Evolutionary conservation across 2,797 vertebrate species (phyloP).

Genomic region (Gymnocypris eckloni): DNA sequence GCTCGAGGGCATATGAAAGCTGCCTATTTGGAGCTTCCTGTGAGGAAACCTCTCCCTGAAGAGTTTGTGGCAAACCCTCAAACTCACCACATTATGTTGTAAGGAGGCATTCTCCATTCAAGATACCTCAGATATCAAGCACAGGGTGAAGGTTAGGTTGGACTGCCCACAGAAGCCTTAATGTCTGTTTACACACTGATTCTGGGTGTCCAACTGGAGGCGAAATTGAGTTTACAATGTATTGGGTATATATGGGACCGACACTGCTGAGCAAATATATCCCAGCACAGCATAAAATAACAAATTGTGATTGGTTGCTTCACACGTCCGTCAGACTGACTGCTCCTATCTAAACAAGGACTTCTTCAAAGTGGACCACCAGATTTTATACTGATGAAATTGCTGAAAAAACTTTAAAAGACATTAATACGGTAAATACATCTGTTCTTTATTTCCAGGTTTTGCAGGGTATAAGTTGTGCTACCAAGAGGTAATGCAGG

Average conservation of each 20-base stretch:
- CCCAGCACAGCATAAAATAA: neutral
- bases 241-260: neutral
- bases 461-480: conserved; percentile 92
- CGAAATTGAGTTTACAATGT: neutral
- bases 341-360: neutral
- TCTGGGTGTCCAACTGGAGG: conserved; percentile 2
- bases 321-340: neutral
- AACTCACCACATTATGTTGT: conserved; percentile 22
- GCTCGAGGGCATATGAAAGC: conserved; percentile 65
- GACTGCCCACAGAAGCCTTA: neutral
- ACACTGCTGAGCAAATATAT: neutral
- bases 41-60: conserved; percentile 56
- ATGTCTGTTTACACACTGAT: conserved; percentile 2
- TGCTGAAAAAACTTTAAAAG: neutral
- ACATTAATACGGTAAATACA: neutral
- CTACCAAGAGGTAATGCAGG: conserved; percentile 89
- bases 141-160: neutral
- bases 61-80: conserved; percentile 31
- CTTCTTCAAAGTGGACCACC: neutral
- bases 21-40: conserved; percentile 72
- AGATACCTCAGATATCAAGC: conserved; percentile 11
- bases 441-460: conserved; percentile 73
- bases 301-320: neutral
- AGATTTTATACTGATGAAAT: neutral
- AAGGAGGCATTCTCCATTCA: conserved; percentile 9